Percentiles rank a stretch among this genome's conserved stretches.
These are phyloP conservation scores for Pharmacophagus antenor DNA, from an alignment of 2,888 invertebrate species.

Conservation along the genomic window DNA sequence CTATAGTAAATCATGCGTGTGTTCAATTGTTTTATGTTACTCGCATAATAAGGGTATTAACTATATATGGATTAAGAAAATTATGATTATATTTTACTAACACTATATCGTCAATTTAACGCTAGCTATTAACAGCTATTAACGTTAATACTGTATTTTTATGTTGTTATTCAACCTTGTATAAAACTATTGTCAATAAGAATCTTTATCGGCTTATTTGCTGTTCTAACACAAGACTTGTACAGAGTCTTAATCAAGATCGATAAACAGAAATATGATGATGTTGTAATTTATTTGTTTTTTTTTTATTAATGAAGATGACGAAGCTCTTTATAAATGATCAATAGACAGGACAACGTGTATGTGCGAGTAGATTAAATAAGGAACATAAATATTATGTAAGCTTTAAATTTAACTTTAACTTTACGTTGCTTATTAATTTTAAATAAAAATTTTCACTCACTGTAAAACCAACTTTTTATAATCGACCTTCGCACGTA, in stretches of 20 bases:
- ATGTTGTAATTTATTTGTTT: not conserved
- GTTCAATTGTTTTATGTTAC: not conserved
- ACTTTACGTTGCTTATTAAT: no score
- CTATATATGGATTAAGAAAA: conserved; percentile 1
- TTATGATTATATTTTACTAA: not conserved
- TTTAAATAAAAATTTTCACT: no score
- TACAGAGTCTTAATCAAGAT: not conserved
- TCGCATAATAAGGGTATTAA: conserved; percentile 9
- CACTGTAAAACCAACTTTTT: no score
- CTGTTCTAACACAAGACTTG: no score
- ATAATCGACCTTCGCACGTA: conserved; percentile 5
- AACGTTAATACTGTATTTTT: not conserved
- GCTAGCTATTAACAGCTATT: not conserved
- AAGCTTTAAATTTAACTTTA: not conserved
- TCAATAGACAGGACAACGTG: not conserved
- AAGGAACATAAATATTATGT: not conserved
- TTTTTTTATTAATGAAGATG: not conserved
- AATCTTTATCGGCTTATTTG: not conserved
- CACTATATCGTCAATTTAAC: not conserved
- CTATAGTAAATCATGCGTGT: not conserved
- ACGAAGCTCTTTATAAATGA: not conserved
- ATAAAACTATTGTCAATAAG: not conserved
- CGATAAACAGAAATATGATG: not conserved
- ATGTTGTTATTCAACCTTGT: not conserved
- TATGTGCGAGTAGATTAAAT: not conserved